Conservation (phyloP, 2,888 invertebrate genomes). For the Epirrhoe tristata region DNA sequence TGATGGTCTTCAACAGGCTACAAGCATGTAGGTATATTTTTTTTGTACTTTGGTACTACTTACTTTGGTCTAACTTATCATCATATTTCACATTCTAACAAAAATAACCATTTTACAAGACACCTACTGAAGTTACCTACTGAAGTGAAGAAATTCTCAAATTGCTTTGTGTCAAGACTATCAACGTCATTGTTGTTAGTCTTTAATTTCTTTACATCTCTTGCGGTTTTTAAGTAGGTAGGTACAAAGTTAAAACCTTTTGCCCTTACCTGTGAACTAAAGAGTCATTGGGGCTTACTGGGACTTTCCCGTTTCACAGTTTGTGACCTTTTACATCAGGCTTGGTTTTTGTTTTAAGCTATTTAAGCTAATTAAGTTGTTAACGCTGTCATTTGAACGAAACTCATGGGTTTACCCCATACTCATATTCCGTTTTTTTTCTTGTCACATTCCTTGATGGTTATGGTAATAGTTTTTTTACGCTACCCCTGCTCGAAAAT, state of each 20-base stretch:
- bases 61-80: no score
- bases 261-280: neutral
- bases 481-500: no score
- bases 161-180: neutral
- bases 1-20: neutral
- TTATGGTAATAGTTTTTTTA: no score
- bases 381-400: no score
- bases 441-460: no score
- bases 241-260: neutral
- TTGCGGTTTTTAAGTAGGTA: constrained; percentile 16
- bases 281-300: neutral
- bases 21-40: neutral
- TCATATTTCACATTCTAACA: no score
- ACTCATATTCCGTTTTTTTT: no score
- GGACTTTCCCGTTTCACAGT: constrained; percentile 1
- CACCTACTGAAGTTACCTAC: no score
- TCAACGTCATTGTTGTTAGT: neutral
- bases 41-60: no score
- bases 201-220: constrained; percentile 8
- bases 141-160: constrained; percentile 1
- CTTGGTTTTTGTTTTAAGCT: neutral
- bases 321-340: constrained; percentile 8
- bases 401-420: no score
- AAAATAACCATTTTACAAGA: neutral
- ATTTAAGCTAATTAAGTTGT: no score